A percentile compares a stretch with the other conserved stretches of the same genome.
These are phyloP conservation scores for Drosophila anomelani DNA, from an alignment of 2,888 invertebrate genomes.

Conservation along the genomic window DNA sequence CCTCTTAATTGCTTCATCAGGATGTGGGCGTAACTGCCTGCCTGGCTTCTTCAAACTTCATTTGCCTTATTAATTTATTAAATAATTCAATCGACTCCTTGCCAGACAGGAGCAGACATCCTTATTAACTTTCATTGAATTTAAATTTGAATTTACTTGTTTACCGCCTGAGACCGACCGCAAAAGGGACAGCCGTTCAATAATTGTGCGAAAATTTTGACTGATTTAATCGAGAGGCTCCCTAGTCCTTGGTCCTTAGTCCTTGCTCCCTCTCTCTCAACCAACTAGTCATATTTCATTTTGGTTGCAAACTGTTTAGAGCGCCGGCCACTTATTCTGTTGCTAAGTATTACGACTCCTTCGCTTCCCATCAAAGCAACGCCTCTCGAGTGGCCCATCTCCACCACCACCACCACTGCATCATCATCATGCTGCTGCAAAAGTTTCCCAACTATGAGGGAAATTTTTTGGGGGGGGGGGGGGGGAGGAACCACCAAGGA, in stretches of 20 bases:
- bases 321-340: conserved; percentile 16
- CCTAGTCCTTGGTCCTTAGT: not conserved
- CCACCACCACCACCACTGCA: conserved; percentile 11
- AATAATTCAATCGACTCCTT: conserved; percentile 66
- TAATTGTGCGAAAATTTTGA: conserved; percentile 5
- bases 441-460: conserved; percentile 41
- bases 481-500: not conserved
- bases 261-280: not conserved
- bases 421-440: conserved; percentile 10
- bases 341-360: conserved; percentile 39
- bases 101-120: conserved; percentile 54
- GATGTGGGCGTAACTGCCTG: conserved; percentile 39
- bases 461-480: not conserved
- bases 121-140: conserved; percentile 78
- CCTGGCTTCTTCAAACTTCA: conserved; percentile 24
- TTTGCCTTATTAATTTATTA: conserved; percentile 74
- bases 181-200: conserved; percentile 12
- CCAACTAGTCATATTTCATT: conserved; percentile 8
- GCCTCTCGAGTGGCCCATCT: conserved; percentile 68
- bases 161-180: conserved; percentile 10
- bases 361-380: conserved; percentile 65
- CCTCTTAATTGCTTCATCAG: conserved; percentile 34
- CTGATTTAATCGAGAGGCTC: conserved; percentile 21
- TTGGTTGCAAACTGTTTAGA: conserved; percentile 9
- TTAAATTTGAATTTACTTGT: conserved; percentile 62